Evolutionary conservation across 92 coral and sea anemone species (phyloP).

Genomic region (Epizoanthus rinbou): DNA sequence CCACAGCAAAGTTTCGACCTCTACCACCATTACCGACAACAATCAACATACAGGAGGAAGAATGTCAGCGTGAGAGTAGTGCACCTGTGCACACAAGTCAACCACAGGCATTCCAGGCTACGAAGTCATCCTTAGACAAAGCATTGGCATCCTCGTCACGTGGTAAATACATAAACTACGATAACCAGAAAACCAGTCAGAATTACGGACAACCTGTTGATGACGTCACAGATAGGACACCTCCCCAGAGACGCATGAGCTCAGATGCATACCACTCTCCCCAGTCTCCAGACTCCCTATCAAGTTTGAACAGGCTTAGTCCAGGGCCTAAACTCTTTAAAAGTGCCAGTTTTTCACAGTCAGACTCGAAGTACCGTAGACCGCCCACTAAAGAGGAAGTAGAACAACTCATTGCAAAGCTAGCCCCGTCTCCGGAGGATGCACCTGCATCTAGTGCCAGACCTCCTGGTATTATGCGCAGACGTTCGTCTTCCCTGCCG

Average conservation of each 20-base stretch:
- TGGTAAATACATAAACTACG: not conserved
- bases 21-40: not conserved
- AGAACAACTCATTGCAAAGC: conserved; percentile 34
- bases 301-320: not conserved
- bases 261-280: not conserved
- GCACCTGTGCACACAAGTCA: not conserved
- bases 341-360: conserved; percentile 64
- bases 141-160: not conserved
- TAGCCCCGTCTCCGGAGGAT: not conserved
- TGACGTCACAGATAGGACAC: conserved; percentile 5
- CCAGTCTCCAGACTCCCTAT: conserved; percentile 15
- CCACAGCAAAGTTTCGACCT: conserved; percentile 5
- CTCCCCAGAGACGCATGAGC: conserved; percentile 20
- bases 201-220: not conserved
- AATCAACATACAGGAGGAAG: not conserved
- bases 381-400: conserved; percentile 32
- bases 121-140: not conserved
- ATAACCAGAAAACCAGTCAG: not conserved
- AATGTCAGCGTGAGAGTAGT: not conserved
- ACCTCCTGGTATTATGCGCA: conserved; percentile 59
- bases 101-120: not conserved
- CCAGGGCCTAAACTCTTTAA: conserved; percentile 44
- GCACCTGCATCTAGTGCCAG: conserved; percentile 29
- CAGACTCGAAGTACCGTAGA: conserved; percentile 26
- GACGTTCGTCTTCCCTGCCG: conserved; percentile 88